These are phyloP conservation scores for Procavia capensis DNA, from an alignment of 2,113 vertebrate species.

Conservation along the genomic window DNA sequence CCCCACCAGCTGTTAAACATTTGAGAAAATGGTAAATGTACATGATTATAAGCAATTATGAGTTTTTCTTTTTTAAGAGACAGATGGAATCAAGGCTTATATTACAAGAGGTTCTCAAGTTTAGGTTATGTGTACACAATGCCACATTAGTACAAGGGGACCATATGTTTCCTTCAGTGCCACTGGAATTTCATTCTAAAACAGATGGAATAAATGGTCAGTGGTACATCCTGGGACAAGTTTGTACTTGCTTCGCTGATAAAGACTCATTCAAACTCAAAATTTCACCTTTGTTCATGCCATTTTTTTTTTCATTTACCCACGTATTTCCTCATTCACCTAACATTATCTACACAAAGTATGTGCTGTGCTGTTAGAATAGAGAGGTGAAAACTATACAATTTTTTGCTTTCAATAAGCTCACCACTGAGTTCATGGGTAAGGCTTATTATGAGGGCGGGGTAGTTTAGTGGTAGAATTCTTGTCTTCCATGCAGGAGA, in stretches of 20 bases:
- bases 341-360: background rate
- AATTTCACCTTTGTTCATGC: background rate
- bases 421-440: background rate
- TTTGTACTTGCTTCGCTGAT: background rate
- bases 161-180: slow-evolving; percentile 57
- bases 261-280: background rate
- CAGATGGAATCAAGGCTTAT: slow-evolving; percentile 70
- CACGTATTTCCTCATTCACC: background rate
- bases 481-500: background rate
- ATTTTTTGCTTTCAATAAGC: background rate
- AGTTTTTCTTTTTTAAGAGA: slow-evolving; percentile 73
- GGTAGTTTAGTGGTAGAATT: background rate
- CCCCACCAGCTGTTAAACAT: slow-evolving; percentile 73
- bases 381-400: background rate
- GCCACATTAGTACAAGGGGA: background rate
- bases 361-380: background rate
- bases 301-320: background rate
- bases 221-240: too few species aligned
- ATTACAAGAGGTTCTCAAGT: slow-evolving; percentile 67
- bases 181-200: background rate
- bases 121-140: slow-evolving; percentile 69
- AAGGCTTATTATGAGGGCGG: background rate
- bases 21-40: slow-evolving; percentile 76
- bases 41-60: slow-evolving; percentile 74
- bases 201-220: background rate